Evolutionary conservation across 2,888 invertebrate genomes (phyloP).

Genomic region (Drosophila pegasa): DNA sequence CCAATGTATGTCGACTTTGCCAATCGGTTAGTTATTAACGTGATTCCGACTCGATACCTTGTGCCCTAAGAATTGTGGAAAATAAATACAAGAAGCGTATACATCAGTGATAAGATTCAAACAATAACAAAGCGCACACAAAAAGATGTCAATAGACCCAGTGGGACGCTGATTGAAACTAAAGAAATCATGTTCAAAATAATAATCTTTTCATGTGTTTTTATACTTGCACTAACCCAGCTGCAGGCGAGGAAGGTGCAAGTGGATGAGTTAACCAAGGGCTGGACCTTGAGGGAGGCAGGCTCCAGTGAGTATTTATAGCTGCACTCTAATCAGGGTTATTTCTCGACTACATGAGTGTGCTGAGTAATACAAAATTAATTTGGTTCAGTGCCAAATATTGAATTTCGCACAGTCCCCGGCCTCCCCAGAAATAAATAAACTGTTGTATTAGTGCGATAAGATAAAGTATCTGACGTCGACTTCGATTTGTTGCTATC

Average conservation of each 20-base stretch:
- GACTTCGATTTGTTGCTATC: constrained; percentile 33
- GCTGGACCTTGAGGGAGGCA: constrained; percentile 74
- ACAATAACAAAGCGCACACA: constrained; percentile 11
- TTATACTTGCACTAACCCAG: constrained; percentile 11
- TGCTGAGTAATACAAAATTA: constrained; percentile 18
- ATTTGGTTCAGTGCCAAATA: constrained; percentile 47
- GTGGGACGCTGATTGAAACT: constrained; percentile 22
- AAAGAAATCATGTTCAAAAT: constrained; percentile 40
- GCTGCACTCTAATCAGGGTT: accelerated
- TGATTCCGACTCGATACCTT: constrained; percentile 39
- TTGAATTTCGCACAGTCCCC: constrained; percentile 35
- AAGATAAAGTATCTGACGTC: constrained; percentile 59
- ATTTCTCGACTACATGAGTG: not conserved
- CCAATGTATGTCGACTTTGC: constrained; percentile 18
- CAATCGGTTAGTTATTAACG: constrained; percentile 57
- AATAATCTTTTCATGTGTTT: constrained; percentile 9
- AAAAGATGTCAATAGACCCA: constrained; percentile 27
- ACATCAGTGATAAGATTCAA: constrained; percentile 23
- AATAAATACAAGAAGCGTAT: not conserved
- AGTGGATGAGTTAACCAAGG: constrained; percentile 67
- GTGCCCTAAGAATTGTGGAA: constrained; percentile 20
- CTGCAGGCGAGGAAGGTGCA: constrained; percentile 57
- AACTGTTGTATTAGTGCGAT: constrained; percentile 37
- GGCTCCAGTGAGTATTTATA: constrained; percentile 70
- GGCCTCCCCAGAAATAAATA: constrained; percentile 23